Percentiles rank a stretch among this genome's conserved stretches.
Evolutionary conservation across 2,888 invertebrate species (phyloP).

Genomic region (Himalopsyche japonica): DNA sequence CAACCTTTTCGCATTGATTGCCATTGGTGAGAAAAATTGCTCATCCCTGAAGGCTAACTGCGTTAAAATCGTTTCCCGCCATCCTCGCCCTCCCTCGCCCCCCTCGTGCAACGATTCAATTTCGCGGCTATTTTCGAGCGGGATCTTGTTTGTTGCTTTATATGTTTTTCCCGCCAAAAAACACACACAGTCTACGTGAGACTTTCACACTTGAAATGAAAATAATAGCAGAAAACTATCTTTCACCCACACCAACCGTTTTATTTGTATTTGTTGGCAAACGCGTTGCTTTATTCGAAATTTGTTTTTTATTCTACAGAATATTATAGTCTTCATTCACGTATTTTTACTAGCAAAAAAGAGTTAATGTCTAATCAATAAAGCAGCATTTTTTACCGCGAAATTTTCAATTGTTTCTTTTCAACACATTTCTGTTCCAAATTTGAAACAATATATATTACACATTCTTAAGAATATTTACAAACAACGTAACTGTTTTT

Average conservation of each 20-base stretch:
- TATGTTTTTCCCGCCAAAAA: constrained; percentile 1
- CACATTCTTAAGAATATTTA: too few species aligned
- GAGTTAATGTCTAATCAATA: too few species aligned
- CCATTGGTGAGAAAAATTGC: neutral
- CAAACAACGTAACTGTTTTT: too few species aligned
- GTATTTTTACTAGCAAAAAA: too few species aligned
- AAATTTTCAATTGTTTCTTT: too few species aligned
- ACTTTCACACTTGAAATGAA: neutral
- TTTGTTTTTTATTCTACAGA: too few species aligned
- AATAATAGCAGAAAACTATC: neutral
- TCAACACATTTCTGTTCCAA: too few species aligned
- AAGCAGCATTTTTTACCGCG: too few species aligned
- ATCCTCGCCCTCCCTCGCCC: neutral
- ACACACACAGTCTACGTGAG: neutral
- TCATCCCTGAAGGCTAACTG: constrained; percentile 20
- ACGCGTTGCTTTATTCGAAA: too few species aligned
- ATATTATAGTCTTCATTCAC: too few species aligned
- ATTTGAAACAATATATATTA: too few species aligned
- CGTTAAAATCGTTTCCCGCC: constrained; percentile 18
- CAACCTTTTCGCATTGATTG: neutral
- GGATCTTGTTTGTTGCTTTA: neutral
- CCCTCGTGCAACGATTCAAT: neutral
- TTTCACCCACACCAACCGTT: neutral
- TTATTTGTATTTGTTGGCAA: too few species aligned
- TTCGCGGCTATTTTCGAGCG: constrained; percentile 13